A percentile compares a stretch with the other conserved stretches of the same genome.
These are phyloP conservation scores for Mantis religiosa DNA, from an alignment of 2,888 invertebrate genomes.

Conservation along the genomic window DNA sequence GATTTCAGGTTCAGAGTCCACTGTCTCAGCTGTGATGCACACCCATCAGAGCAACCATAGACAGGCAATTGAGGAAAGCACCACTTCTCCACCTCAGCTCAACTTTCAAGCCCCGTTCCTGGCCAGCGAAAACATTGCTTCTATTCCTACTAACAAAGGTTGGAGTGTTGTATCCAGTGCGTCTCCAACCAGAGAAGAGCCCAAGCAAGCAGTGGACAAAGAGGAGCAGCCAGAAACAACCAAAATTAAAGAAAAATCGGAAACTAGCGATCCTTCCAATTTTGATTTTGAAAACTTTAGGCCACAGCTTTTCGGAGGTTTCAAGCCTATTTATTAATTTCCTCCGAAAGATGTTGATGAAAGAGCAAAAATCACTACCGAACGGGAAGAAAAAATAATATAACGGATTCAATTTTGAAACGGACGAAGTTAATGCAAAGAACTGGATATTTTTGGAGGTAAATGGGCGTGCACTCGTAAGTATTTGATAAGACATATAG, in stretches of 20 bases:
- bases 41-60: slow-evolving; percentile 37
- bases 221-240: slow-evolving; percentile 32
- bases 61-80: not conserved
- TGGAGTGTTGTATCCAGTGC: slow-evolving; percentile 52
- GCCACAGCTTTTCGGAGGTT: slow-evolving; percentile 64
- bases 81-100: slow-evolving; percentile 21
- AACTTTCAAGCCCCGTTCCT: slow-evolving; percentile 34
- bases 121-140: slow-evolving; percentile 59
- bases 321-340: slow-evolving; percentile 54
- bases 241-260: slow-evolving; percentile 30
- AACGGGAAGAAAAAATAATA: slow-evolving; percentile 28
- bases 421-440: not conserved
- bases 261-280: slow-evolving; percentile 40
- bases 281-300: slow-evolving; percentile 65
- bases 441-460: not conserved
- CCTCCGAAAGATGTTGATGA: slow-evolving; percentile 28
- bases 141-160: slow-evolving; percentile 52
- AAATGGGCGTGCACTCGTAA: not conserved
- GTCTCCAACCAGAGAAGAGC: not conserved
- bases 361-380: slow-evolving; percentile 6
- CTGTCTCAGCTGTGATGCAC: slow-evolving; percentile 46
- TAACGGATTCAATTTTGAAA: not conserved
- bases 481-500: slow-evolving; percentile 16
- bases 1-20: slow-evolving; percentile 39
- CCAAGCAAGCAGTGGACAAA: slow-evolving; percentile 21